Base-by-base conservation (phyloP, 2,888 invertebrate species). In the Nycteola revayana region DNA sequence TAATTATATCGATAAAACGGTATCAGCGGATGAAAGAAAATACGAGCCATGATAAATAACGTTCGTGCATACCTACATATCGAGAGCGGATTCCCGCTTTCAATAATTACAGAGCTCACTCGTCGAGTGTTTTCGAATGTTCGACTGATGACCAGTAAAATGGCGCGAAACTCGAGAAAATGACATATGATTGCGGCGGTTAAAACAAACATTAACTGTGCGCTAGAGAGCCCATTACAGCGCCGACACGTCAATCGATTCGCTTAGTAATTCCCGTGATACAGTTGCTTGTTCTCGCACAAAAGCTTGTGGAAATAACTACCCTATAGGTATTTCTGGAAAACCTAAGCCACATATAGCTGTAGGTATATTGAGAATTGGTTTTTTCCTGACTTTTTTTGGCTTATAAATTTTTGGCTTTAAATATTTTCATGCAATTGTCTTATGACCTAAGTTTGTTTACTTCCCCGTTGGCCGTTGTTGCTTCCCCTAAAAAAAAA, bases 161-260 rank as follows among this genome's bases (percentile, higher is more conserved):
- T 64, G 66, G 69, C 67, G 74, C 70, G 69, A 76, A 79, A 76
- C 65, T 67, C 68, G 70, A 69, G 75, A 72, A 80, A 80, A 82
- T 79, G 68, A 77, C 73, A 67, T 74, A 76, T 76, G 77, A 82
- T 82, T 82, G 77, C 69, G 50, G 69, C 66, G 62, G 70, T 77
- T 80, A 74, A 76, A 77, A 76, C 76, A 71, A 75, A 78, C 72
- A 66, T 69, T 69, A 72, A 69, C 65, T 67, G 70, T 59, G 48
- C 55, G 53, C 58, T 49, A 48, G 49, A 57, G 60, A 59, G 52
- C 50, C 56, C 59, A 73, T 75, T 73, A 70, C 60, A 48, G 38
- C 42, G 45, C 49, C 46, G 46, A 55, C 54, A 41, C 39, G 52
- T 31, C 60, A 56, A 57, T 59, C 63, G 37, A 55, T 48, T 58